Evolutionary conservation across 2,888 invertebrate genomes (phyloP), one percentile per base, ranked within the genome.

Genomic region (Thera obeliscata): DNA sequence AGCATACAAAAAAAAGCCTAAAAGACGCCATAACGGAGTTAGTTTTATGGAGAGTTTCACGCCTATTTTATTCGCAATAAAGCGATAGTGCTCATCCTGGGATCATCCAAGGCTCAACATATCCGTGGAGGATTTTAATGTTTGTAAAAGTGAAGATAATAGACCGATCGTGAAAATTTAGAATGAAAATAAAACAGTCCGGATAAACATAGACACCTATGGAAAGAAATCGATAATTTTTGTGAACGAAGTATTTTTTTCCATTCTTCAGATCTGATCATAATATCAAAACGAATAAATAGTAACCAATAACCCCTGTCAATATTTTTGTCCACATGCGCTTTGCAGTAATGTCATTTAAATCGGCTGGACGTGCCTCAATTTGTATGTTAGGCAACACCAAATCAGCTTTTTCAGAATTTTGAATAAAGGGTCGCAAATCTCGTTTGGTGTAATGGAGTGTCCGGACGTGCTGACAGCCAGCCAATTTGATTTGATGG

Each of bases 321-420:
- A 9, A 49, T n/a, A 5, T 12, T 12, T 49, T 49, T 49, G 49
- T 48, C 48, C 2, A 48, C 49, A 49, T 4, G 38, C 3, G 38
- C 1, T 5, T 5, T 38, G 3, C 38, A 38, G 38, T 49, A 38
- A 63, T 63, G 22, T 50, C 43, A 63, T 60, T 56, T 35, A 56
- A 67, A 67, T 63, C 56, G 50, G 35, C 56, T n/a, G 63, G 43
- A 52, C 63, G 62, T 63, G 63, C 46, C 43, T 35, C 55, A 52
- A 63, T 67, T 63, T 62, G 22, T 58, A 41, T 49, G 59, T 33
- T 50, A 59, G 35, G 35, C 49, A 22, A 22, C 38, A 8, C 9
- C 12, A 11, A 50, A 59, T 63, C 61, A 38, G 22, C 46, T 9
- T 61, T 66, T 56, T 62, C 43, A 43, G 11, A n/a, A 35, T 43